Evolutionary conservation across 2,113 vertebrate genomes (phyloP).

Genomic region (Coregonus clupeaformis): DNA sequence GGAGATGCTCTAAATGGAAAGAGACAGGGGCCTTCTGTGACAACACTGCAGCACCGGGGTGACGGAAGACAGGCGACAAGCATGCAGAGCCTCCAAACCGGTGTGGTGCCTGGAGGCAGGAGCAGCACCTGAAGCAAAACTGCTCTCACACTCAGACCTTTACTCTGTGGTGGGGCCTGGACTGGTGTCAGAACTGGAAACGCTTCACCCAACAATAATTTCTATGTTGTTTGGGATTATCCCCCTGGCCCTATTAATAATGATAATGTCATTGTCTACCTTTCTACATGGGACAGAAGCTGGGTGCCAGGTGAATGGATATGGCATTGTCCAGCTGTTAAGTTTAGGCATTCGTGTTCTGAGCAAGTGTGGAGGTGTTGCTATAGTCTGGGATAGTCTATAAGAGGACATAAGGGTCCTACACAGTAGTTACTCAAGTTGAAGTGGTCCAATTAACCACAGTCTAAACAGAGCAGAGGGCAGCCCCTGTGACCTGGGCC

Average conservation of each 20-base stretch:
- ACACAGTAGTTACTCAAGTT: background rate
- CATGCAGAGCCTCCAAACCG: background rate
- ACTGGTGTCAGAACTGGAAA: too few relatives aligned
- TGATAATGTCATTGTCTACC: background rate
- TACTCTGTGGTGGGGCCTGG: background rate
- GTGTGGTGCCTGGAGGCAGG: background rate
- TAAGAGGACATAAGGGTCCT: constrained; percentile 9
- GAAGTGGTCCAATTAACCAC: constrained; percentile 12
- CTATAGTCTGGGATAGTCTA: background rate
- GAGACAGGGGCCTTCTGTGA: constrained; percentile 13
- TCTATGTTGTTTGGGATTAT: background rate
- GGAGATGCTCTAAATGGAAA: constrained; percentile 39
- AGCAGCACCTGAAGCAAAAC: background rate
- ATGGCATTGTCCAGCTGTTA: background rate
- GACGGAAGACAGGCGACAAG: background rate
- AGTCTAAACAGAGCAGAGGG: constrained; percentile 9
- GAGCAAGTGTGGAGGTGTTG: constrained; percentile 13
- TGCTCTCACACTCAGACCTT: background rate
- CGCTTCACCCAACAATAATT: too few relatives aligned
- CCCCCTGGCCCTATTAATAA: background rate
- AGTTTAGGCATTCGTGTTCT: background rate
- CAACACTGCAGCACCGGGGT: constrained; percentile 6
- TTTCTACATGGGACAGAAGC: background rate
- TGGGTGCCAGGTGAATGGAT: background rate
- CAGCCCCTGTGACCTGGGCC: constrained; percentile 12